A percentile compares a stretch with the other conserved stretches of the same genome.
phyloP scores from a whole-genome alignment of 2,113 vertebrate genomes.

The Etheostoma spectabile region DNA sequence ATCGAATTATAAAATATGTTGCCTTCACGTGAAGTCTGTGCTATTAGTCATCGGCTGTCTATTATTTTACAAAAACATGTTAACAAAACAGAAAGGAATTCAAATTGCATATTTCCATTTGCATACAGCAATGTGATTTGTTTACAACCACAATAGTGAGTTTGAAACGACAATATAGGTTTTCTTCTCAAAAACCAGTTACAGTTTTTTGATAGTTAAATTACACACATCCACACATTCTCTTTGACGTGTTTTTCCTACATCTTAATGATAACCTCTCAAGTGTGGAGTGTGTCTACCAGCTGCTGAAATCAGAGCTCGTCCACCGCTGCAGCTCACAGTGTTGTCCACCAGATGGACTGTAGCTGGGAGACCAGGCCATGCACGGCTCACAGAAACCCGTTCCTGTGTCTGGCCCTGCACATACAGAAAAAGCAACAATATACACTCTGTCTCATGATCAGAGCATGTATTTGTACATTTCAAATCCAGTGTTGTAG shows the following conservation, averaged over 20 bases:
- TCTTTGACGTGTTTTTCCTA: not conserved
- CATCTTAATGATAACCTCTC: conserved; percentile 6
- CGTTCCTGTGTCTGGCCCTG: conserved; percentile 11
- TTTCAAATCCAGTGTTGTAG: not conserved
- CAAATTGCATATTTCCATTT: not conserved
- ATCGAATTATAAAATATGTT: conserved; percentile 70
- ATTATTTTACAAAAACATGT: conserved; percentile 36
- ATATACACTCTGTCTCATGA: not conserved
- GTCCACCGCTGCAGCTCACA: conserved; percentile 27
- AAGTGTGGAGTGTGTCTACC: conserved; percentile 21
- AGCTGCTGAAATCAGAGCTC: conserved; percentile 42
- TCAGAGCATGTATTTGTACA: not conserved
- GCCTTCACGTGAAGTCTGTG: conserved; percentile 40
- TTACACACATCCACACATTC: not conserved
- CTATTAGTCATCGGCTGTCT: conserved; percentile 49
- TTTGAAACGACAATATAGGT: not conserved
- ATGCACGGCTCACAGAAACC: conserved; percentile 7
- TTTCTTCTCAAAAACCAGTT: not conserved
- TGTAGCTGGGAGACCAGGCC: conserved; percentile 23
- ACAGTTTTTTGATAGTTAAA: not conserved
- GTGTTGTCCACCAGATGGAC: conserved; percentile 55
- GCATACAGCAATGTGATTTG: not conserved
- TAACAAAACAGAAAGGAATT: not conserved
- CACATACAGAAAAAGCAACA: conserved; percentile 6
- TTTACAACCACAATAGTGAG: not conserved